Conservation (phyloP, 2,797 vertebrate species). For the Ceyx erithaca region DNA sequence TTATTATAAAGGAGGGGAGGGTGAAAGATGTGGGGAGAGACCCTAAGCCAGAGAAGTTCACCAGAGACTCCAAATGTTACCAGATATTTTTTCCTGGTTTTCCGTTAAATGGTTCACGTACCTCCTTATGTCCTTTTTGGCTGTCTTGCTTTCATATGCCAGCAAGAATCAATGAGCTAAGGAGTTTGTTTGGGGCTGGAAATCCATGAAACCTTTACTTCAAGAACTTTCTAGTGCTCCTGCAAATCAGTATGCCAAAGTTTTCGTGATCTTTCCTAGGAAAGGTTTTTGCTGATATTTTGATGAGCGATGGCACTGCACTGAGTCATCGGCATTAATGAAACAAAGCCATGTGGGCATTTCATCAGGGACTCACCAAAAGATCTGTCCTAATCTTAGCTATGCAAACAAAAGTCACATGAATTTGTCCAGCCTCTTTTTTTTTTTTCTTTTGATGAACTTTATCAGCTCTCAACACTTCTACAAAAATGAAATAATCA, state of each 20-base stretch:
- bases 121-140: neutral
- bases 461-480: neutral
- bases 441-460: neutral
- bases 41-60: neutral
- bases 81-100: neutral
- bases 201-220: neutral
- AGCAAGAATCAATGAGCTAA: neutral
- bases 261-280: neutral
- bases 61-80: neutral
- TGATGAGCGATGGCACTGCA: neutral
- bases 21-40: neutral
- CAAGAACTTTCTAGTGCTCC: constrained; percentile 1
- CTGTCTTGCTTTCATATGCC: neutral
- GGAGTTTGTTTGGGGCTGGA: neutral
- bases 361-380: neutral
- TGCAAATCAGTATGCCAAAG: neutral
- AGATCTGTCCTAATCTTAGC: neutral
- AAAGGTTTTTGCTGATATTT: neutral
- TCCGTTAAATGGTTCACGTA: neutral
- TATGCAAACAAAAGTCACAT: rapidly evolving
- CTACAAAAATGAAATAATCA: neutral
- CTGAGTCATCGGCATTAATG: neutral
- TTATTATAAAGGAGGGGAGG: neutral
- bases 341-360: neutral
- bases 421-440: neutral